Conservation (phyloP, 2,888 invertebrate genomes). For the Malacosoma neustria region DNA sequence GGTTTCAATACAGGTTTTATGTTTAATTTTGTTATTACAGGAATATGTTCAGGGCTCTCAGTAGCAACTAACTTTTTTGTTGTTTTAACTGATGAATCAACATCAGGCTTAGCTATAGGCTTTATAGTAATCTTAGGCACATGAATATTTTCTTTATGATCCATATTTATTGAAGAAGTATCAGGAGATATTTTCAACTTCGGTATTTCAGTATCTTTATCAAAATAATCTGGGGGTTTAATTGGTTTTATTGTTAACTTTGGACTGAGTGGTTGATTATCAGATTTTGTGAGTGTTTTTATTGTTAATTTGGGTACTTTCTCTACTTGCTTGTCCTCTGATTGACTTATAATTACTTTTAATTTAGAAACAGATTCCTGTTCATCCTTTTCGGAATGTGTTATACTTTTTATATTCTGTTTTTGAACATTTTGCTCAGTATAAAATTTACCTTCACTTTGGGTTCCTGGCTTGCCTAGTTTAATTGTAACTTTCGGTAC, state of each 20-base stretch:
- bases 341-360: conserved; percentile 52
- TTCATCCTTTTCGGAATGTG: conserved; percentile 44
- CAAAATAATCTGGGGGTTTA: conserved; percentile 41
- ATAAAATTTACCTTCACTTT: conserved; percentile 59
- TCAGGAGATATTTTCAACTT: conserved; percentile 44
- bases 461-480: conserved; percentile 59
- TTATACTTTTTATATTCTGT: conserved; percentile 55
- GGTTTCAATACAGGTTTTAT: conserved; percentile 67
- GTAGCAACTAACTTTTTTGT: conserved; percentile 31
- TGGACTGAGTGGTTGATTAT: conserved; percentile 56
- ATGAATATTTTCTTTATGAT: conserved; percentile 49
- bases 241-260: conserved; percentile 67
- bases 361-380: conserved; percentile 46
- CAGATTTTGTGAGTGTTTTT: conserved; percentile 50
- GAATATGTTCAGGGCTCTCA: conserved; percentile 50
- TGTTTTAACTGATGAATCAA: conserved; percentile 29
- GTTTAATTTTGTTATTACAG: conserved; percentile 58
- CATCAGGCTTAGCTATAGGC: conserved; percentile 47
- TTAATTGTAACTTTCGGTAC: conserved; percentile 68
- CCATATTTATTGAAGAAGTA: conserved; percentile 29
- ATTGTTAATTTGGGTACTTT: conserved; percentile 64
- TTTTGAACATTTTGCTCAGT: conserved; percentile 62
- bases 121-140: conserved; percentile 77
- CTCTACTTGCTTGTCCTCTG: conserved; percentile 45
- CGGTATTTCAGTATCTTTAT: conserved; percentile 33